Percentiles rank a stretch among this genome's conserved stretches.
Evolutionary conservation across 2,888 invertebrate species (phyloP).

Genomic region (Notocelia uddmanniana): DNA sequence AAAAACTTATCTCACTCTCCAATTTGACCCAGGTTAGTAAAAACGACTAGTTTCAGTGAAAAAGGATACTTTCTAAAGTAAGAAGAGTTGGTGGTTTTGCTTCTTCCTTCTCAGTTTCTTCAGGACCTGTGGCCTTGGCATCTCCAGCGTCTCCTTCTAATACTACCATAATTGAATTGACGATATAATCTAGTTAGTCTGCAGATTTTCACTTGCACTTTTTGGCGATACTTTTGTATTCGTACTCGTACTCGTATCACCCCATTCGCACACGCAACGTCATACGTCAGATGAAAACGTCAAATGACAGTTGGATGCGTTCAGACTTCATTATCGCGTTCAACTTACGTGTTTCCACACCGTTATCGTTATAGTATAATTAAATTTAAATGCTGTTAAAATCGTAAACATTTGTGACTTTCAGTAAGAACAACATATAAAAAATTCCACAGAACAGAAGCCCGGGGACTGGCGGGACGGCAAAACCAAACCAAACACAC

Average conservation of each 20-base stretch:
- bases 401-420: too few species aligned
- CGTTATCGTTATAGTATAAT: neutral
- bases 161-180: constrained; percentile 67
- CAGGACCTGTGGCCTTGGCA: constrained; percentile 63
- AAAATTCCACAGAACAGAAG: too few species aligned
- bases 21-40: neutral
- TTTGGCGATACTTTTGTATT: constrained; percentile 23
- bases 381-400: too few species aligned
- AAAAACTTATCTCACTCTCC: neutral
- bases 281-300: constrained; percentile 40
- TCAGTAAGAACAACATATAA: too few species aligned
- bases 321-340: constrained; percentile 8
- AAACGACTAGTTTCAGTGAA: constrained; percentile 21
- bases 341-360: neutral
- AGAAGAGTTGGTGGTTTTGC: constrained; percentile 70
- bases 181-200: constrained; percentile 22
- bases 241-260: constrained; percentile 25
- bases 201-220: constrained; percentile 41
- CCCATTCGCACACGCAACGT: constrained; percentile 41
- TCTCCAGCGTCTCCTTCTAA: constrained; percentile 75
- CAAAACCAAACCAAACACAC: too few species aligned
- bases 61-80: constrained; percentile 87
- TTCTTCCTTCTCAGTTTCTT: constrained; percentile 70
- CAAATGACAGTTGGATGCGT: constrained; percentile 30
- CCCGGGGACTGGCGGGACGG: too few species aligned